These are phyloP conservation scores for Drosophila parvula DNA, from an alignment of 1,140 invertebrate genomes.

Conservation along the genomic window DNA sequence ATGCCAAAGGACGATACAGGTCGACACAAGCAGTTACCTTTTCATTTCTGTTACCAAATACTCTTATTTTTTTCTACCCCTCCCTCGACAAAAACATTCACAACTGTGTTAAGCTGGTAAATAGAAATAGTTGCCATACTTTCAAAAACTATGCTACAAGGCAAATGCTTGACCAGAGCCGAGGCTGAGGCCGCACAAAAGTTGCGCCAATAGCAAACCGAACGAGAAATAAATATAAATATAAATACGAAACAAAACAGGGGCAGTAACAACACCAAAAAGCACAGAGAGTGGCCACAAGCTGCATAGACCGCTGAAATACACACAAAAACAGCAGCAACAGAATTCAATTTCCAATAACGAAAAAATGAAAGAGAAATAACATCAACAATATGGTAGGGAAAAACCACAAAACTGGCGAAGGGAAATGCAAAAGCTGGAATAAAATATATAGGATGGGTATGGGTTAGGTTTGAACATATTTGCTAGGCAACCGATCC, in stretches of 20 bases:
- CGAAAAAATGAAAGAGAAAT: slow-evolving; percentile 48
- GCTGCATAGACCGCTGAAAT: slow-evolving; percentile 43
- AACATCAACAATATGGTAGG: slow-evolving; percentile 51
- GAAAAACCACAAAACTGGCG: slow-evolving; percentile 54
- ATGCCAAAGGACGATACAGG: slow-evolving; percentile 47
- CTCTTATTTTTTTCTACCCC: slow-evolving; percentile 18
- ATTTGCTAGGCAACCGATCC: not conserved
- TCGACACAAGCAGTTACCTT: slow-evolving; percentile 36
- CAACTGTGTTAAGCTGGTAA: slow-evolving; percentile 59
- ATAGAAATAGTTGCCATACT: slow-evolving; percentile 71
- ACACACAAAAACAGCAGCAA: slow-evolving; percentile 31
- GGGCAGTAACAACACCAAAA: slow-evolving; percentile 2
- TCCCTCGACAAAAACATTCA: slow-evolving; percentile 42
- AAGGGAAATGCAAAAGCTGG: slow-evolving; percentile 24
- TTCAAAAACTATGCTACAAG: slow-evolving; percentile 63
- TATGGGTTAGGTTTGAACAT: not conserved
- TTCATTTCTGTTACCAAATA: not conserved
- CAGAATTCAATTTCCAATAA: slow-evolving; percentile 72
- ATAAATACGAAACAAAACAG: slow-evolving; percentile 26
- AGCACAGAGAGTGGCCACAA: slow-evolving; percentile 35
- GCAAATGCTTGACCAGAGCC: slow-evolving; percentile 43
- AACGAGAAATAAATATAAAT: slow-evolving; percentile 43
- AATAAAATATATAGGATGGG: not conserved
- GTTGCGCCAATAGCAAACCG: slow-evolving; percentile 49
- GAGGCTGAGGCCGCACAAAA: slow-evolving; percentile 51